These are phyloP conservation scores for Vidua macroura DNA, from an alignment of 2,113 vertebrate genomes.

Conservation along the genomic window DNA sequence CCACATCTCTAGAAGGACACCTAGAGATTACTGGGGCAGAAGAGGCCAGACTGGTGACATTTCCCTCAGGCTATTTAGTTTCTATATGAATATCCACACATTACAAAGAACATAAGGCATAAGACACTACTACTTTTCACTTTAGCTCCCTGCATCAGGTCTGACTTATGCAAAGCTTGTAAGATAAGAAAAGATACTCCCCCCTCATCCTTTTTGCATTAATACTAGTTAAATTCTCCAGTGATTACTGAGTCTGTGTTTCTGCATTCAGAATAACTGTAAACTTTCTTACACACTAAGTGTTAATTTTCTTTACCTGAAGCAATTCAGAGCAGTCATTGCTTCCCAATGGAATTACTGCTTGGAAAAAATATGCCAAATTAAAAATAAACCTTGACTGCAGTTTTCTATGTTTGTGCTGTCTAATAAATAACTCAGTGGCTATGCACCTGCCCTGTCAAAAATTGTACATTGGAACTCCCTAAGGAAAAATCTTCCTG, in stretches of 20 bases:
- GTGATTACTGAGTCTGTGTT: neutral
- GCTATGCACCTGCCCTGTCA: conserved; percentile 8
- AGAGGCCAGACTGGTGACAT: neutral
- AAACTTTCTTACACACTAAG: neutral
- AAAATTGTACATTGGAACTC: neutral
- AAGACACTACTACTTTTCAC: neutral
- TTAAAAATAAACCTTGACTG: conserved; percentile 8
- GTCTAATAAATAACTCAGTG: conserved; percentile 54
- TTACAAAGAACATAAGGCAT: neutral
- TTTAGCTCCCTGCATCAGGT: neutral
- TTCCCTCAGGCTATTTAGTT: neutral
- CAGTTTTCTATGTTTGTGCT: neutral
- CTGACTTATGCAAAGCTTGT: neutral
- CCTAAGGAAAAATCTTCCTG: conserved; percentile 15
- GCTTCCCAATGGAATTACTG: neutral
- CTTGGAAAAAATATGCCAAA: neutral
- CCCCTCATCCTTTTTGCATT: neutral
- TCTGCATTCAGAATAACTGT: neutral
- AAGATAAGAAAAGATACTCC: neutral
- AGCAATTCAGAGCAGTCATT: neutral
- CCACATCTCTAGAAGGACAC: neutral
- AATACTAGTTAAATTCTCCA: neutral
- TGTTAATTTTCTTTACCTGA: neutral
- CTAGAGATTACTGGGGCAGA: neutral
- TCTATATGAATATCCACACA: neutral